Percentiles rank a stretch among this genome's conserved stretches.
phyloP scores from a whole-genome alignment of 2,797 vertebrate species.

The Tauraco hartlaubi region DNA sequence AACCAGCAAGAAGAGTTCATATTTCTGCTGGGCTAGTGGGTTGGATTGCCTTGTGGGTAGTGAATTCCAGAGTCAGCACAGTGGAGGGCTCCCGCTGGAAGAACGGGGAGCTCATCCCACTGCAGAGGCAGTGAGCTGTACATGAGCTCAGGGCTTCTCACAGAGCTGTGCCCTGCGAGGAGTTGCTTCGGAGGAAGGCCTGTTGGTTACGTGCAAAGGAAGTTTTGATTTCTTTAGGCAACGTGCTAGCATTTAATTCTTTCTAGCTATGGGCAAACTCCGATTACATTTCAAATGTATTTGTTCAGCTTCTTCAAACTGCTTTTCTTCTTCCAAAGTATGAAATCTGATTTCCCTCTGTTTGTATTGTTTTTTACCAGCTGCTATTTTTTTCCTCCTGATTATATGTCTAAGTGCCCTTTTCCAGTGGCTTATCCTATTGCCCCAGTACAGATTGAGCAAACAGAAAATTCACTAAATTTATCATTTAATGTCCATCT shows the following conservation, averaged over 20 bases:
- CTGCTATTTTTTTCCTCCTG: background rate
- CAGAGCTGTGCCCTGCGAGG: background rate
- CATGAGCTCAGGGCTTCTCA: background rate
- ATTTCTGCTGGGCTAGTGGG: background rate
- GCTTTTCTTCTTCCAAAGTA: background rate
- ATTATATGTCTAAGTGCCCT: background rate
- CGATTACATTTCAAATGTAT: background rate
- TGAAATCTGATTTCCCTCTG: background rate
- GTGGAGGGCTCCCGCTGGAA: background rate
- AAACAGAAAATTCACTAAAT: background rate
- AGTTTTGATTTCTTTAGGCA: background rate
- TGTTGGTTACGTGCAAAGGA: background rate
- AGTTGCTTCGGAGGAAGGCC: background rate
- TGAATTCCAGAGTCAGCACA: background rate
- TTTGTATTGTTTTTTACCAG: background rate
- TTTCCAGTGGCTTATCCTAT: background rate
- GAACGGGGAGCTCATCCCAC: background rate
- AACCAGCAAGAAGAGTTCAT: background rate
- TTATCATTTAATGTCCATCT: background rate
- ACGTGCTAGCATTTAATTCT: background rate
- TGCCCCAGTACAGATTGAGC: background rate
- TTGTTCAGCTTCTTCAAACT: background rate
- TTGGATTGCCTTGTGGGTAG: background rate
- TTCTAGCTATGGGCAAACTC: background rate
- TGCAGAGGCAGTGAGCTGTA: background rate